Evolutionary conservation across 1,140 invertebrate species (phyloP).

Genomic region (Lasioglossum baleicum): DNA sequence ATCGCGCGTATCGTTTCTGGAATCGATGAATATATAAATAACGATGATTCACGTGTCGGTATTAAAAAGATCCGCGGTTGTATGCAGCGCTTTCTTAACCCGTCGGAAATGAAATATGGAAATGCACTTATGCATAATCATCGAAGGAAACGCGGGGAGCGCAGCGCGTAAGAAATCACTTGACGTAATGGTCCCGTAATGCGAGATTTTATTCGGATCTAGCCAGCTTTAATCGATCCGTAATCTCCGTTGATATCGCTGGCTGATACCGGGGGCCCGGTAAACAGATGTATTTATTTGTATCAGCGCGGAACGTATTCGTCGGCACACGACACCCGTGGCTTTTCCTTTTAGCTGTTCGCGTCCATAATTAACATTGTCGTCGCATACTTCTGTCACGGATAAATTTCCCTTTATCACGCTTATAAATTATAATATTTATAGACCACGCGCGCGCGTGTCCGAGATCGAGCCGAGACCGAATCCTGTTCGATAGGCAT

Average conservation of each 20-base stretch:
- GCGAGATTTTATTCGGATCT: neutral
- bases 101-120: too few species aligned
- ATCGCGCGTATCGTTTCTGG: too few species aligned
- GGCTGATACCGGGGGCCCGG: neutral
- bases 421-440: slow-evolving; percentile 41
- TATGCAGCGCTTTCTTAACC: too few species aligned
- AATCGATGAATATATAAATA: too few species aligned
- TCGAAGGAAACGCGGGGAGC: neutral
- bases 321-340: too few species aligned
- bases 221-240: neutral
- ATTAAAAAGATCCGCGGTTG: too few species aligned
- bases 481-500: too few species aligned
- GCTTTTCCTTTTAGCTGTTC: too few species aligned
- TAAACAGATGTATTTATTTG: neutral
- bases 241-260: neutral
- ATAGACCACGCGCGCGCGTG: too few species aligned
- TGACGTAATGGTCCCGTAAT: neutral
- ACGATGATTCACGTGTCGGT: too few species aligned
- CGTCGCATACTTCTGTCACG: neutral
- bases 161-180: neutral
- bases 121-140: neutral
- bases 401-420: slow-evolving; percentile 40
- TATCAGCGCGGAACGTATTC: neutral
- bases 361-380: slow-evolving; percentile 13
- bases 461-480: neutral